Percentiles rank a stretch among this genome's conserved stretches.
These are phyloP conservation scores for Cichladusa arquata DNA, from an alignment of 2,113 vertebrate species.

Conservation along the genomic window DNA sequence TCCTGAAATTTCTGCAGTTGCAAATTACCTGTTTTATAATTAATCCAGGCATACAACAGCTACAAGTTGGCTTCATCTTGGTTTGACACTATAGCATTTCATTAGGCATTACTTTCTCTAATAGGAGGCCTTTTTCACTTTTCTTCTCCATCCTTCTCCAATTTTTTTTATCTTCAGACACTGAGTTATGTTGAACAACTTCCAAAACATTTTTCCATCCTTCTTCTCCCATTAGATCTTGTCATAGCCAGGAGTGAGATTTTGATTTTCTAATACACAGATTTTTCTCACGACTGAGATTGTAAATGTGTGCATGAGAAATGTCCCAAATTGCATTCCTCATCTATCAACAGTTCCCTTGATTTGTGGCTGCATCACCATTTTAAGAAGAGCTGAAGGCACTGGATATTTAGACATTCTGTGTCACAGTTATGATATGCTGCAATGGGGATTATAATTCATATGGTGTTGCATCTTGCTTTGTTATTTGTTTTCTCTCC, in stretches of 20 bases:
- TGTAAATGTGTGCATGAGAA: background rate
- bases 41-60: background rate
- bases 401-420: background rate
- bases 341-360: slow-evolving; percentile 29
- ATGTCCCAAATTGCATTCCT: background rate
- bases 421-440: background rate
- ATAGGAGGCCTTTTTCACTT: background rate
- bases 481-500: background rate
- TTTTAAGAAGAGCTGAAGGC: slow-evolving; percentile 20
- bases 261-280: background rate
- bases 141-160: background rate
- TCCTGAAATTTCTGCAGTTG: background rate
- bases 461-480: background rate
- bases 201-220: background rate
- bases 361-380: background rate
- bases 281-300: slow-evolving; percentile 42
- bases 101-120: background rate
- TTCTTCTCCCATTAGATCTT: background rate
- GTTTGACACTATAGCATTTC: background rate
- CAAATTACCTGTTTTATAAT: background rate
- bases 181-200: background rate
- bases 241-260: background rate
- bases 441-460: background rate
- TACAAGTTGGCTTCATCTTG: background rate
- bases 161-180: background rate